phyloP scores from a whole-genome alignment of 2,113 vertebrate genomes.

The Catagonus wagneri region DNA sequence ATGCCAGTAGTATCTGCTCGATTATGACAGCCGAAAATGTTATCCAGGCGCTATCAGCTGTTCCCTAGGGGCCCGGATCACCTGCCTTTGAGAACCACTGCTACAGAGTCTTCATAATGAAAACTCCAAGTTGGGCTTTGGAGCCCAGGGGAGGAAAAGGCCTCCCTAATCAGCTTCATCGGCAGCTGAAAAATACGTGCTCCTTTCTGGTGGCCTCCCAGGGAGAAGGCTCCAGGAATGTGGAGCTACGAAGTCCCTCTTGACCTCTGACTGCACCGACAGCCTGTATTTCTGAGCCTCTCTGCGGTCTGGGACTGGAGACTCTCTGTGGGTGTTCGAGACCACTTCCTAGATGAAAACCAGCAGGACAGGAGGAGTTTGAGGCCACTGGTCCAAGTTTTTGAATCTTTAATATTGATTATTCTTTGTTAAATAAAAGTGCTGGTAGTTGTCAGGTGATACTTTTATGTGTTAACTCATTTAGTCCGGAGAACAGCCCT shows the following conservation, averaged over 20 bases:
- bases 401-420: slow-evolving; percentile 54
- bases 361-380: slow-evolving; percentile 26
- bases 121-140: slow-evolving; percentile 56
- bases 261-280: not conserved
- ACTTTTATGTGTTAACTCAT: slow-evolving; percentile 54
- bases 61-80: not conserved
- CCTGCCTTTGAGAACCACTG: slow-evolving; percentile 15
- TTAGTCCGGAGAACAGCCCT: slow-evolving; percentile 23
- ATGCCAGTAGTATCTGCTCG: not conserved
- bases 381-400: not conserved
- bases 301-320: not conserved
- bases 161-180: not conserved
- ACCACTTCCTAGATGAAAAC: slow-evolving; percentile 12
- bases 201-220: not conserved
- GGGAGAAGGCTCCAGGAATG: not conserved
- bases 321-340: not conserved
- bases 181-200: slow-evolving; percentile 60
- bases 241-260: not conserved
- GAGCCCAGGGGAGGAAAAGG: not conserved
- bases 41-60: not conserved
- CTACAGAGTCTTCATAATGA: slow-evolving; percentile 4
- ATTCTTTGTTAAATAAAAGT: slow-evolving; percentile 35
- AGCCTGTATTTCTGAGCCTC: slow-evolving; percentile 39
- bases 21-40: not conserved
- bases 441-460: slow-evolving; percentile 10